Evolutionary conservation across 2,888 invertebrate genomes (phyloP).

Genomic region (Folsomia manolachei): DNA sequence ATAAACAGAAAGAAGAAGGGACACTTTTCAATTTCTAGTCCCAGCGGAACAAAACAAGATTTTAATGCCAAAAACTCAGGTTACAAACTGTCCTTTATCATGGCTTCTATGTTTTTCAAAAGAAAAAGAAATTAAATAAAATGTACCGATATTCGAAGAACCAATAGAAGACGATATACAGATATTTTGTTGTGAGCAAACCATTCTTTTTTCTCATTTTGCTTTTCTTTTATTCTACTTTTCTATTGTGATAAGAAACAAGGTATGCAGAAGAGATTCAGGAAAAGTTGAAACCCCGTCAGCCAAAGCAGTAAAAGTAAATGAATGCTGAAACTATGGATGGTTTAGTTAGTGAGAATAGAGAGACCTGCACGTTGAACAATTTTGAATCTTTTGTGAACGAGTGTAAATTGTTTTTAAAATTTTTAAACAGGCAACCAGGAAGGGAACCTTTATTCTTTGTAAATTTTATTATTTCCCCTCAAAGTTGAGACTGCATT

Average conservation of each 20-base stretch:
- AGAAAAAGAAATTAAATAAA: background rate
- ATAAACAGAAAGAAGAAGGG: constrained; percentile 8
- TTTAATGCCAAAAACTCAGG: background rate
- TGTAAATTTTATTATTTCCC: constrained; percentile 10
- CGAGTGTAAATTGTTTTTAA: constrained; percentile 35
- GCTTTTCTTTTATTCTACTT: background rate
- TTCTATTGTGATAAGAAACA: background rate
- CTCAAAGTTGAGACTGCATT: no score
- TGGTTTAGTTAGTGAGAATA: background rate
- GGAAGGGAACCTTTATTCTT: constrained; percentile 6
- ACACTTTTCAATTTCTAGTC: constrained; percentile 3
- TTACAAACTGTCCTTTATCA: background rate
- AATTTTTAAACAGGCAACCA: constrained; percentile 20
- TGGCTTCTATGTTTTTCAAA: background rate
- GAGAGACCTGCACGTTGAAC: background rate
- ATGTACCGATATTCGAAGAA: constrained; percentile 1
- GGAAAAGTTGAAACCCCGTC: no score
- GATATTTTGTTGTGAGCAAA: background rate
- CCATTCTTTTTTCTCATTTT: background rate
- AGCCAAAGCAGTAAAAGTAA: constrained; percentile 1
- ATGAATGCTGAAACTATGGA: constrained; percentile 4
- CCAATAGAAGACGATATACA: background rate
- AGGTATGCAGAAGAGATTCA: no score
- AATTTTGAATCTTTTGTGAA: constrained; percentile 1
- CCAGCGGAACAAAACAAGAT: background rate